Conservation (phyloP, 2,113 vertebrate species). For the Erythrocercus mccallii region DNA sequence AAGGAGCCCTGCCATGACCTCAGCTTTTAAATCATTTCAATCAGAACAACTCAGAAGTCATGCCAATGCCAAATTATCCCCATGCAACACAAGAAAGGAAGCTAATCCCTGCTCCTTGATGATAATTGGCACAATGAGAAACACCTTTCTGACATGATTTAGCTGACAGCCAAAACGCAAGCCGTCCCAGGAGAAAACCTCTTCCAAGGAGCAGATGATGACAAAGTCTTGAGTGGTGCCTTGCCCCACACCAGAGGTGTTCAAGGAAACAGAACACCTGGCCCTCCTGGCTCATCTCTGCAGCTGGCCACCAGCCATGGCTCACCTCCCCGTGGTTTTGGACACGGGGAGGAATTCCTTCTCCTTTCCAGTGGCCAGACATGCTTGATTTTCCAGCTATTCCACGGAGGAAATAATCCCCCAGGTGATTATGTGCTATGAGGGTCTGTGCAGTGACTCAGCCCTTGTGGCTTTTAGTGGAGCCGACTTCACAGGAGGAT, state of each 20-base stretch:
- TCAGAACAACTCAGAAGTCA: not conserved
- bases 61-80: conserved; percentile 40
- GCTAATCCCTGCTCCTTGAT: not conserved
- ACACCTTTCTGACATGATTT: conserved; percentile 4
- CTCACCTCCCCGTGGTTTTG: not conserved
- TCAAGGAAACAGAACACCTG: not conserved
- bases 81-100: not conserved
- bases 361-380: not conserved
- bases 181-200: not conserved
- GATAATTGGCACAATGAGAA: conserved; percentile 40
- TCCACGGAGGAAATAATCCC: not conserved
- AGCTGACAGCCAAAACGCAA: not conserved
- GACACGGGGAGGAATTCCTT: not conserved
- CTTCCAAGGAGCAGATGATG: not conserved
- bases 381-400: not conserved
- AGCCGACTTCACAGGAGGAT: not conserved
- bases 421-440: not conserved
- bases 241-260: not conserved
- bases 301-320: not conserved
- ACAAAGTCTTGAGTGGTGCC: not conserved
- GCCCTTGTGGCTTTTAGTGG: not conserved
- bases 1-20: conserved; percentile 46
- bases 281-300: not conserved
- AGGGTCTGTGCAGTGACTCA: not conserved
- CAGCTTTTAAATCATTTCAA: conserved; percentile 39